A percentile compares a stretch with the other conserved stretches of the same genome.
phyloP scores from a whole-genome alignment of 2,888 invertebrate genomes.

The Trachelus iudaicus region DNA sequence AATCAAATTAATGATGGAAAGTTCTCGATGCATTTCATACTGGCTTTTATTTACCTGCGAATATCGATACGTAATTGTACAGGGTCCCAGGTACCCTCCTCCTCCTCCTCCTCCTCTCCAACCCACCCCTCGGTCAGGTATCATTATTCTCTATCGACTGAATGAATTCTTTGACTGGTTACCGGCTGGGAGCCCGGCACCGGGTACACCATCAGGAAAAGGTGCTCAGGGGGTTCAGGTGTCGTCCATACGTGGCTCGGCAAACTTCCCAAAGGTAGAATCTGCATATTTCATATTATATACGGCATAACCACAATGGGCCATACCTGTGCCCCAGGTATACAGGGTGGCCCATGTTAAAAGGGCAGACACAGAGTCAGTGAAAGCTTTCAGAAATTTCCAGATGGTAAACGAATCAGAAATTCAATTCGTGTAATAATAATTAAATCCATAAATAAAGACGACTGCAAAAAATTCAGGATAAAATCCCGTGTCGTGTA shows the following conservation, averaged over 20 bases:
- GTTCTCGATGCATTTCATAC: not conserved
- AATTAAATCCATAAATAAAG: not conserved
- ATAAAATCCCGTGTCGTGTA: not conserved
- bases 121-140: not conserved
- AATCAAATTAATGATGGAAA: not conserved
- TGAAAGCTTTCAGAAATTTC: not conserved
- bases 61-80: not conserved
- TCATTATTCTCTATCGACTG: not conserved
- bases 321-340: slow-evolving; percentile 35
- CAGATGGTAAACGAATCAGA: not conserved
- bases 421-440: not conserved
- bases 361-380: slow-evolving; percentile 9
- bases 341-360: slow-evolving; percentile 25
- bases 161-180: not conserved
- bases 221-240: slow-evolving; percentile 29
- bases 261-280: slow-evolving; percentile 19
- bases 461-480: not conserved
- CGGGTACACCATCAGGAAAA: not conserved
- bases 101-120: not conserved
- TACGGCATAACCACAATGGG: slow-evolving; percentile 36
- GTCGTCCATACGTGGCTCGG: slow-evolving; percentile 21
- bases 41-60: not conserved
- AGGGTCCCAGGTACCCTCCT: too few relatives aligned
- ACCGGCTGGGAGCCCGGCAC: not conserved
- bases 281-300: slow-evolving; percentile 41